A percentile compares a stretch with the other conserved stretches of the same genome.
These are phyloP conservation scores for Zeus faber DNA, from an alignment of 2,113 vertebrate genomes.

Conservation along the genomic window DNA sequence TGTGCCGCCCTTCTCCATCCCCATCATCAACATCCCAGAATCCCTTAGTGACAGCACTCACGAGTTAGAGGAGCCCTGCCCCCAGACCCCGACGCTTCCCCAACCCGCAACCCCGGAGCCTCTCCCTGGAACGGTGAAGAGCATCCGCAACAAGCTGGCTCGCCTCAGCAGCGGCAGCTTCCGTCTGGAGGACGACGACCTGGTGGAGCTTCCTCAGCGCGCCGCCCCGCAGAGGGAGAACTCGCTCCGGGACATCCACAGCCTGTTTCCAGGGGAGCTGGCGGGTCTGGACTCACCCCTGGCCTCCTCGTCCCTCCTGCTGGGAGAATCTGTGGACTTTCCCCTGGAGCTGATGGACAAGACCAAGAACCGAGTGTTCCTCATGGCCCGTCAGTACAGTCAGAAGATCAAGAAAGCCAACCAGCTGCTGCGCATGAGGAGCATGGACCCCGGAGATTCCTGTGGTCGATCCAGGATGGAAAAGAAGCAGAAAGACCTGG, in stretches of 20 bases:
- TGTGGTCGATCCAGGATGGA: conserved; percentile 65
- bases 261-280: conserved; percentile 78
- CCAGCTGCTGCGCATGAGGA: conserved; percentile 91
- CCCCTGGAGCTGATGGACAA: conserved; percentile 80
- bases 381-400: conserved; percentile 97
- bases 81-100: conserved; percentile 39
- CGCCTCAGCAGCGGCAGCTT: conserved; percentile 79
- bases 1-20: conserved; percentile 61
- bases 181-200: conserved; percentile 73
- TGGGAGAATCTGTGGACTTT: conserved; percentile 70
- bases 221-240: conserved; percentile 47
- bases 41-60: conserved; percentile 37
- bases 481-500: conserved; percentile 84
- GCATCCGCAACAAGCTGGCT: conserved; percentile 72
- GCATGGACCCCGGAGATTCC: conserved; percentile 83
- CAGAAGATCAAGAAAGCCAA: conserved; percentile 98
- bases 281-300: conserved; percentile 75
- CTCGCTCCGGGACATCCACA: conserved; percentile 67
- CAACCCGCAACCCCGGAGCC: conserved; percentile 74
- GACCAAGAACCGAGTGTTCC: conserved; percentile 87
- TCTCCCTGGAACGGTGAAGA: conserved; percentile 71
- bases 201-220: conserved; percentile 69
- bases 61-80: conserved; percentile 26
- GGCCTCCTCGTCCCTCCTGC: conserved; percentile 68
- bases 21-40: conserved; percentile 67